Conservation (phyloP, 1,140 invertebrate genomes). For the Theocolax elegans region DNA sequence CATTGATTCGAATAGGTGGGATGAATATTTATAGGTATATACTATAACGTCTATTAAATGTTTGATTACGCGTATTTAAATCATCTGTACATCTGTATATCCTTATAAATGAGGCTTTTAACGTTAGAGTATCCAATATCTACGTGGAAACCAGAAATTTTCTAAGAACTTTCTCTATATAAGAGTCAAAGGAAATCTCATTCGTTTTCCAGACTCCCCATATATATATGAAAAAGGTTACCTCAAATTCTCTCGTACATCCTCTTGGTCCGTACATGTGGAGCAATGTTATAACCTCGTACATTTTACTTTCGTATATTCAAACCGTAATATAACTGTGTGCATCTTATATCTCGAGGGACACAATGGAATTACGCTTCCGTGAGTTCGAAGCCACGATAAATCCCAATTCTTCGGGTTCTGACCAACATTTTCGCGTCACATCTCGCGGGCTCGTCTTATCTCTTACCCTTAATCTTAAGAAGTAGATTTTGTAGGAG, state of each 20-base stretch:
- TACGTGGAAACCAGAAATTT: no score
- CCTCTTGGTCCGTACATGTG: neutral
- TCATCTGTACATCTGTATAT: no score
- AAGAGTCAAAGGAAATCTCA: neutral
- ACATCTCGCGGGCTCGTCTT: neutral
- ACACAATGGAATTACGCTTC: neutral
- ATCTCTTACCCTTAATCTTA: neutral
- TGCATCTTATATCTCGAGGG: neutral
- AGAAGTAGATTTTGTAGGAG: no score
- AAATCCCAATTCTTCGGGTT: slow-evolving; percentile 9
- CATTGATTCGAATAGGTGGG: no score
- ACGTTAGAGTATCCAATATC: no score
- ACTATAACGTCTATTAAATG: no score
- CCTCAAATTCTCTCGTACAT: neutral
- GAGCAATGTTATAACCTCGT: no score
- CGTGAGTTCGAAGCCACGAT: neutral
- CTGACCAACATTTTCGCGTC: neutral
- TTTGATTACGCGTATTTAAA: no score
- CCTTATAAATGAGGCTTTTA: no score
- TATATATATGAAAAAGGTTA: neutral
- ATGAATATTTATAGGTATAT: no score
- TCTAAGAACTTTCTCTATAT: no score
- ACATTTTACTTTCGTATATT: neutral
- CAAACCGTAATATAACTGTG: neutral
- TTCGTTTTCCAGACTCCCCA: neutral